Evolutionary conservation across 2,888 invertebrate species (phyloP), one percentile per base, ranked within the genome.

Genomic region (Meloe dianella): DNA sequence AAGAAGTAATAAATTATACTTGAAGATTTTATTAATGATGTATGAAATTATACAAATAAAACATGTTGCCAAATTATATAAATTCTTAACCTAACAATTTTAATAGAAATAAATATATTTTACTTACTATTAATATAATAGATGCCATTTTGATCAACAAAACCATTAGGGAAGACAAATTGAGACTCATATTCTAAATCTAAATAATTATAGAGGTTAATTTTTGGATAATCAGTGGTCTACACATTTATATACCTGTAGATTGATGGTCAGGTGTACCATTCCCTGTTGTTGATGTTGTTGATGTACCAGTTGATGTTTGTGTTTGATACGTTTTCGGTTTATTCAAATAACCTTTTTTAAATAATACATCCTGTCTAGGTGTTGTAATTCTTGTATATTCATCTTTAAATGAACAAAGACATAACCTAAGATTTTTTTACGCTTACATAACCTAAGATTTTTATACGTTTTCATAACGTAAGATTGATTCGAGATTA

Each of bases 331-430:
- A 82, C 63, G 80, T 84, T 71, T 85, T 87, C 75, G 87, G 87
- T 74, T 86, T 86, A 74, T 86, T 87, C 72, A 90, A 82, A 82
- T 90, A 90, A 69, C 90, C 89, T 81, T 90, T 90, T 82, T 90
- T 90, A 82, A 91, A 90, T 74, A 91, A 84, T 71, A 91, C 88
- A 80, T 91, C 90, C 82, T 90, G 90, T 72, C 90, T 84, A 30
- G 90, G 90, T 51, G 90, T 90, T 64, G 89, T 89, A 77, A 91
- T 90, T 79, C 88, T 86, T 76, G 90, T 90, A 81, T 91, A 91
- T 83, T 90, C 90, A 80, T 89, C 89, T 88, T 84, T 10, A 80
- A 82, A 71, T 30, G 8, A 60, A 29, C 61, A 63, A 12, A 35
- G 14, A 35, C 12, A 35, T 35, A 35, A 35, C 35, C 35, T 35